These are phyloP conservation scores for Excalfactoria chinensis DNA, from an alignment of 2,113 vertebrate genomes.

Conservation along the genomic window DNA sequence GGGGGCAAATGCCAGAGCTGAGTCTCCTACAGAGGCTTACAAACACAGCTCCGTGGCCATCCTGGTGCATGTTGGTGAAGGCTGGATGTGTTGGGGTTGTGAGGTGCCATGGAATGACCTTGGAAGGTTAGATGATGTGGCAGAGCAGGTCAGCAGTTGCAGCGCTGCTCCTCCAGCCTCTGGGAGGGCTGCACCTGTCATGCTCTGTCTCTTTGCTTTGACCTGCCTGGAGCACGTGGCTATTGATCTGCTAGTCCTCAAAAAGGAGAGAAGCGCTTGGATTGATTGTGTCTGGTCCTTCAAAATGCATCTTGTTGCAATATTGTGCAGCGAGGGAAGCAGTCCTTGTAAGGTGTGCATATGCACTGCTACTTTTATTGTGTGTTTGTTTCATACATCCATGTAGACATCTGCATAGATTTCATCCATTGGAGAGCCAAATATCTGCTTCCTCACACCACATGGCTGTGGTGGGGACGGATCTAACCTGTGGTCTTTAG, in stretches of 20 bases:
- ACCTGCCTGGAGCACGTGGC: background rate
- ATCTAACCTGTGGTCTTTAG: background rate
- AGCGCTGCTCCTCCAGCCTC: background rate
- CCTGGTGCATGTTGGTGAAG: background rate
- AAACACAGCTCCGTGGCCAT: background rate
- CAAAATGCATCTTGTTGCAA: background rate
- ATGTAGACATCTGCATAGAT: fast-evolving
- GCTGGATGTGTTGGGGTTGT: background rate
- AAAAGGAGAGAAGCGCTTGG: background rate
- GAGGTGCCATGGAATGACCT: background rate
- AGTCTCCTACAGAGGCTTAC: background rate
- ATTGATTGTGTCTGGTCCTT: background rate
- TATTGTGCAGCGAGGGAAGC: background rate
- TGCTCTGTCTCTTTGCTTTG: slow-evolving; percentile 51
- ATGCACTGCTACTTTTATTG: background rate
- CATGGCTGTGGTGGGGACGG: background rate
- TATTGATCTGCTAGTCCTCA: slow-evolving; percentile 1
- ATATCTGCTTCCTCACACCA: background rate
- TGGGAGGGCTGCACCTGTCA: slow-evolving; percentile 57
- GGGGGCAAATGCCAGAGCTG: background rate
- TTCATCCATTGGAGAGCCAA: fast-evolving
- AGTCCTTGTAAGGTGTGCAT: background rate
- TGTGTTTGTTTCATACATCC: background rate
- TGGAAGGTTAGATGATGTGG: slow-evolving; percentile 16
- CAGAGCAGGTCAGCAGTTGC: background rate